These are phyloP conservation scores for Uropetala carovei DNA, from an alignment of 2,888 invertebrate species.

Conservation along the genomic window DNA sequence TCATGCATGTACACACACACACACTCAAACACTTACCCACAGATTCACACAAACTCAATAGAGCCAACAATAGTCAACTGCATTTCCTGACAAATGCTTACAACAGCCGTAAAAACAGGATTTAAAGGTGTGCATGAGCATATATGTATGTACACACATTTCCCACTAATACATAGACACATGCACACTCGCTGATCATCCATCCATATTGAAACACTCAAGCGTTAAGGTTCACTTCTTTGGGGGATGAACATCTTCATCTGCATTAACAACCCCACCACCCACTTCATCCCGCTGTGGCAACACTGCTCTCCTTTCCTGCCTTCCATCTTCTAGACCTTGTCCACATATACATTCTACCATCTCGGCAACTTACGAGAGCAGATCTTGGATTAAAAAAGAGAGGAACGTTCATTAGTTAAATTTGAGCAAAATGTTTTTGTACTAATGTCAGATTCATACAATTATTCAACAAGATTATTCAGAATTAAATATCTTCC, in stretches of 20 bases:
- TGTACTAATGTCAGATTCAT: background rate
- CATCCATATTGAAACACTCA: slow-evolving; percentile 49
- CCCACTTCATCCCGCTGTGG: slow-evolving; percentile 30
- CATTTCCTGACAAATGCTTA: slow-evolving; percentile 59
- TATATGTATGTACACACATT: slow-evolving; percentile 62
- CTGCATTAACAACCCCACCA: slow-evolving; percentile 28
- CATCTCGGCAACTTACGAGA: slow-evolving; percentile 39
- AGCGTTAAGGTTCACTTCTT: slow-evolving; percentile 32
- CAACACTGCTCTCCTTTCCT: background rate
- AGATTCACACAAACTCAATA: slow-evolving; percentile 62
- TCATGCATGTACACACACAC: slow-evolving; percentile 57
- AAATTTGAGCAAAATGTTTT: background rate
- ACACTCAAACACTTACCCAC: slow-evolving; percentile 45
- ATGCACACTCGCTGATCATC: slow-evolving; percentile 48
- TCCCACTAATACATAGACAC: slow-evolving; percentile 45
- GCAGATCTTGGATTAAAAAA: slow-evolving; percentile 15
- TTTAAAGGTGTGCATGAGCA: slow-evolving; percentile 63
- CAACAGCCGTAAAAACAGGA: slow-evolving; percentile 58
- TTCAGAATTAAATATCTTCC: too few relatives aligned
- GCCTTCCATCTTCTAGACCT: background rate
- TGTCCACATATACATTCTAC: slow-evolving; percentile 34
- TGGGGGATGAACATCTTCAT: slow-evolving; percentile 33
- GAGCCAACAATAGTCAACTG: slow-evolving; percentile 60
- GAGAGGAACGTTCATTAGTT: background rate
- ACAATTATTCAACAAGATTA: background rate